Base-by-base conservation (phyloP, 2,888 invertebrate genomes). In the Noctua comes region DNA sequence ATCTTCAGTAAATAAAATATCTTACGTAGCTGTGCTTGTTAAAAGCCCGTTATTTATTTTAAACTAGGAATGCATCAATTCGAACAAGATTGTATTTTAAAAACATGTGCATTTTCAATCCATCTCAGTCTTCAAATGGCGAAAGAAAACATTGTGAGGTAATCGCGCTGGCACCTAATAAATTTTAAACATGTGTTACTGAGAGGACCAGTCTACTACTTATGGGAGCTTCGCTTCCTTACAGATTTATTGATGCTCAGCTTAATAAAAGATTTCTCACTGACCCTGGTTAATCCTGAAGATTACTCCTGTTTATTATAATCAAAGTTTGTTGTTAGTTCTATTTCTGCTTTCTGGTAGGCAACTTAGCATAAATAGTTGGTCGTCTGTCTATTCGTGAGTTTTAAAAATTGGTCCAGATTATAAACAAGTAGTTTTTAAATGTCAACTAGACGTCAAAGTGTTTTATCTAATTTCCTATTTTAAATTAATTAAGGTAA, bases 121-220 rank as follows among this genome's bases (percentile, higher is more conserved):
- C 10, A 66, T 68, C 73, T 62, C 64, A 40, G 4, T 79, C 84
- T 80, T 68, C n/a, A 77, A 76, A 86, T 73, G 85, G 86, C 57
- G n/a, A 76, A 76, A 76, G 84, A 83, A 76, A 83, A 85, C 84
- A 85, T 86, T 85, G 77, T 84, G 79, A 77, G 79, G 72, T 78
- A 83, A 83, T 83, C 69, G 57, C 40, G n/a, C 18, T 62, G 77
- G 71, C 85, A 83, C 75, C 80, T 85, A 76, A 85, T 85, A 86
- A 72, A 85, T 85, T 85, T 86, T 86, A 85, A 86, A 84, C 76
- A 78, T 73, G 65, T 79, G 83, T 76, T 48, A 36, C 54, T 76
- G 68, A 73, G 64, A 71, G 77, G 51, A 73, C 51, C 46, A 82
- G 70, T 71, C 70, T 51, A n/a, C 66, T 24, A 59, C 51, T 66